A percentile compares a stretch with the other conserved stretches of the same genome.
Evolutionary conservation across 2,888 invertebrate species (phyloP).

Genomic region (Zonitis immaculata): DNA sequence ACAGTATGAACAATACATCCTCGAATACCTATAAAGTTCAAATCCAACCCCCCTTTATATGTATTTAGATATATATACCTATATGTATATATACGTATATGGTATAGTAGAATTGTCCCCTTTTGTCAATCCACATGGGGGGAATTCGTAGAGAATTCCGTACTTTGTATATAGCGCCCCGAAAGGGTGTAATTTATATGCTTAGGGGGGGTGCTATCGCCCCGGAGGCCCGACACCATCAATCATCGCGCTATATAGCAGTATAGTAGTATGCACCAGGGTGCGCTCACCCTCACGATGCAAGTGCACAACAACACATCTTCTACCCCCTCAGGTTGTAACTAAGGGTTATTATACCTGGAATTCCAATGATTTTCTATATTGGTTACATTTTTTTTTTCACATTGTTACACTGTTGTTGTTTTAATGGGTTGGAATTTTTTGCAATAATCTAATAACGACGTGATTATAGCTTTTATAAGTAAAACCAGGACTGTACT

Average conservation of each 20-base stretch:
- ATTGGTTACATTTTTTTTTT: neutral
- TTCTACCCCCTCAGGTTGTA: slow-evolving; percentile 2
- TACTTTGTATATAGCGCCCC: slow-evolving; percentile 14
- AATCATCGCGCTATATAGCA: slow-evolving; percentile 48
- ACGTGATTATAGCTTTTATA: neutral
- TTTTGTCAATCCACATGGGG: slow-evolving; percentile 9
- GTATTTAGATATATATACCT: neutral
- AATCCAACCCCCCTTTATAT: slow-evolving; percentile 22
- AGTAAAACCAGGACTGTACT: neutral
- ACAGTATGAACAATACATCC: slow-evolving; percentile 37
- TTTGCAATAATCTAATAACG: neutral
- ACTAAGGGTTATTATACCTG: neutral
- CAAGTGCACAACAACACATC: slow-evolving; percentile 12
- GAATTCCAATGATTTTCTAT: neutral
- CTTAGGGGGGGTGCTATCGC: slow-evolving; percentile 43
- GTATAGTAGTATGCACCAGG: slow-evolving; percentile 38
- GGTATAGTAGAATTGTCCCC: slow-evolving; percentile 15
- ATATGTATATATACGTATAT: neutral
- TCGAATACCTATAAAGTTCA: slow-evolving; percentile 38
- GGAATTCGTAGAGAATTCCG: slow-evolving; percentile 1
- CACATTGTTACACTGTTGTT: no score
- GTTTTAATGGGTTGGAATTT: neutral
- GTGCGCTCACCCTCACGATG: slow-evolving; percentile 28
- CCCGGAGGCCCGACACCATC: slow-evolving; percentile 46
- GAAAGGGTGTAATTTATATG: slow-evolving; percentile 50